Percentiles rank a stretch among this genome's conserved stretches.
These are phyloP conservation scores for Asarcornis scutulata DNA, from an alignment of 2,113 vertebrate genomes.

Conservation along the genomic window DNA sequence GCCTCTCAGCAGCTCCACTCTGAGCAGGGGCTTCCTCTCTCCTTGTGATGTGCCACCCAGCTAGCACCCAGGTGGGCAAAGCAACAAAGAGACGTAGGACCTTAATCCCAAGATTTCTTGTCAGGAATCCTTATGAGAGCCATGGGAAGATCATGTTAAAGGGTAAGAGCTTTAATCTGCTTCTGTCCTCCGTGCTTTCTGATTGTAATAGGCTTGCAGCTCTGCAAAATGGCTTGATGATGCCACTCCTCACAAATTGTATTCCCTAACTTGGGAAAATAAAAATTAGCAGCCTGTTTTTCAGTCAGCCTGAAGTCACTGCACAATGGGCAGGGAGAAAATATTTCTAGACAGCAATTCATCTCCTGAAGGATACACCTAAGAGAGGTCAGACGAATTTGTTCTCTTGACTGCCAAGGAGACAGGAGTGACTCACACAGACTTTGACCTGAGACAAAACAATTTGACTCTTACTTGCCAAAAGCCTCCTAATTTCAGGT, in stretches of 20 bases:
- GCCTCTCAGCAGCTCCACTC: accelerated
- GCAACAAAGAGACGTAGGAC: not conserved
- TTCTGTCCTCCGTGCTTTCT: not conserved
- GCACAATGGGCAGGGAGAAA: not conserved
- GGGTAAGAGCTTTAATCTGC: not conserved
- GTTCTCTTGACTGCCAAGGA: not conserved
- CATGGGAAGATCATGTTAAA: not conserved
- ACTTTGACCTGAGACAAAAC: not conserved
- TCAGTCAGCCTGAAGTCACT: not conserved
- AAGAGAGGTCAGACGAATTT: not conserved
- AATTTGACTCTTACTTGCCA: not conserved
- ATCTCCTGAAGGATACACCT: not conserved
- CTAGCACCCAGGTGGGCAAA: not conserved
- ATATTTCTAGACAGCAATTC: not conserved
- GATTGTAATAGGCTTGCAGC: not conserved
- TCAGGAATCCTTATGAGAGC: accelerated
- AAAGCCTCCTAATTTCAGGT: not conserved
- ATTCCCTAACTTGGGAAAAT: not conserved
- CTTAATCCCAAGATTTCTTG: not conserved
- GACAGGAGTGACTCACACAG: not conserved
- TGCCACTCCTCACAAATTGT: not conserved
- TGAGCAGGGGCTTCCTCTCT: not conserved
- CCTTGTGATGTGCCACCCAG: not conserved
- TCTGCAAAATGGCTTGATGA: not conserved
- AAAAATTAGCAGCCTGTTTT: not conserved